A percentile compares a stretch with the other conserved stretches of the same genome.
Conservation (phyloP, 2,888 invertebrate genomes). For the Mimas tiliae region DNA sequence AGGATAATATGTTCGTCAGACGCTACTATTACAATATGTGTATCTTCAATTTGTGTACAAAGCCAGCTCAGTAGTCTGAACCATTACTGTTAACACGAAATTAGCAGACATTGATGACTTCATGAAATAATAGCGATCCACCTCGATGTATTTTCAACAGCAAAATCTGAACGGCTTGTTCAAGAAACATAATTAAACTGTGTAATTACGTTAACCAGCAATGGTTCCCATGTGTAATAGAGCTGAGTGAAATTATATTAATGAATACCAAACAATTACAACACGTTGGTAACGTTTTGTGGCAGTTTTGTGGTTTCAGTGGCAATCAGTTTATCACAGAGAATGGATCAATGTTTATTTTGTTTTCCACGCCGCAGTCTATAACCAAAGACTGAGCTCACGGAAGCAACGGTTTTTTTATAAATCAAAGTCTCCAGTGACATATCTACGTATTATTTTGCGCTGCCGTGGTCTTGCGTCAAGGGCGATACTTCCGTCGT, state of each 20-base stretch:
- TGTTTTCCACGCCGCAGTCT: slow-evolving; percentile 47
- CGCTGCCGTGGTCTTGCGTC: slow-evolving; percentile 52
- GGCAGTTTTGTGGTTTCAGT: background rate
- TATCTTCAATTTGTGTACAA: background rate
- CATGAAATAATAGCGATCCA: slow-evolving; percentile 38
- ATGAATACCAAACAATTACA: slow-evolving; percentile 10
- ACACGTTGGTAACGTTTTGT: background rate
- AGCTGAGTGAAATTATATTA: slow-evolving; percentile 4
- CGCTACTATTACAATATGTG: background rate
- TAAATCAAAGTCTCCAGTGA: slow-evolving; percentile 57
- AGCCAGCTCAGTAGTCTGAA: background rate
- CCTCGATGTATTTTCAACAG: slow-evolving; percentile 42
- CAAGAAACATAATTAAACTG: slow-evolving; percentile 46
- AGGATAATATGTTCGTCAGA: background rate
- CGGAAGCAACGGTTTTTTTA: slow-evolving; percentile 58
- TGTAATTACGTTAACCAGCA: slow-evolving; percentile 49
- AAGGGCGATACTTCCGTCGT: slow-evolving; percentile 69
- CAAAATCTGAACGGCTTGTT: slow-evolving; percentile 49
- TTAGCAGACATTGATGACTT: slow-evolving; percentile 41
- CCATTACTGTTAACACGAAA: slow-evolving; percentile 36
- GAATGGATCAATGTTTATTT: slow-evolving; percentile 60
- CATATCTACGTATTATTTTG: slow-evolving; percentile 60
- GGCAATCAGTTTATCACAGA: slow-evolving; percentile 41
- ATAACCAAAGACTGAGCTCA: slow-evolving; percentile 49
- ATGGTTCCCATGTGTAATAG: slow-evolving; percentile 33